Conservation (phyloP, 2,797 vertebrate species). For the Enteromius trimaculatus region DNA sequence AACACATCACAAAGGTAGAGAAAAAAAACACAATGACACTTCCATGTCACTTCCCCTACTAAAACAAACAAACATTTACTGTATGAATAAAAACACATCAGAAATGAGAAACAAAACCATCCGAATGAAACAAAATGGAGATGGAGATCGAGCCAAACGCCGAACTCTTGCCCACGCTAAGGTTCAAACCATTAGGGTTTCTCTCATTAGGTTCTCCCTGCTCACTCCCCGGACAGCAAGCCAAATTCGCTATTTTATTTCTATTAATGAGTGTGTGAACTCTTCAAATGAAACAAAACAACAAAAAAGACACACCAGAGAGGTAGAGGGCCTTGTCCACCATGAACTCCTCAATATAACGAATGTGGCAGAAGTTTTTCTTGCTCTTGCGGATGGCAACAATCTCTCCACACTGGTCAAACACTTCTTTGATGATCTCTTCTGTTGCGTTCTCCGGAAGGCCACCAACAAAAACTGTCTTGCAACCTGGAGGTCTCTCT, state of each 20-base stretch:
- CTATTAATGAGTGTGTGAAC: too few relatives aligned
- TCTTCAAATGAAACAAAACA: not conserved
- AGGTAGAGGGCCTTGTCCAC: slow-evolving; percentile 92
- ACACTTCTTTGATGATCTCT: slow-evolving; percentile 89
- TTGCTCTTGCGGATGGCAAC: slow-evolving; percentile 90
- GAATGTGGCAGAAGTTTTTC: slow-evolving; percentile 93
- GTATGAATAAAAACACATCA: not conserved
- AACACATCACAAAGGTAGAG: too few relatives aligned
- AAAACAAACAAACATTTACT: not conserved
- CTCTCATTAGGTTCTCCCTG: too few relatives aligned
- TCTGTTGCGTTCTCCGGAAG: slow-evolving; percentile 88
- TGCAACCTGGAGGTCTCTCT: slow-evolving; percentile 88
- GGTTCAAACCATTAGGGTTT: too few relatives aligned
- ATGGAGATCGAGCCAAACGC: too few relatives aligned
- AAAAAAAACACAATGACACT: too few relatives aligned
- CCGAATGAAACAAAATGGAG: not conserved
- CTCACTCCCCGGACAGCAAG: too few relatives aligned
- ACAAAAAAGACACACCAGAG: slow-evolving; percentile 76
- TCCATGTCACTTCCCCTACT: too few relatives aligned
- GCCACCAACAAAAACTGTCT: slow-evolving; percentile 90
- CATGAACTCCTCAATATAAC: slow-evolving; percentile 89
- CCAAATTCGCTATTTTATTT: too few relatives aligned
- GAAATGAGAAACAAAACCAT: not conserved
- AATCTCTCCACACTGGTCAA: slow-evolving; percentile 88
- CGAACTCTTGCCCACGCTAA: too few relatives aligned